phyloP scores from a whole-genome alignment of 2,888 invertebrate species.

The Himalopsyche japonica region DNA sequence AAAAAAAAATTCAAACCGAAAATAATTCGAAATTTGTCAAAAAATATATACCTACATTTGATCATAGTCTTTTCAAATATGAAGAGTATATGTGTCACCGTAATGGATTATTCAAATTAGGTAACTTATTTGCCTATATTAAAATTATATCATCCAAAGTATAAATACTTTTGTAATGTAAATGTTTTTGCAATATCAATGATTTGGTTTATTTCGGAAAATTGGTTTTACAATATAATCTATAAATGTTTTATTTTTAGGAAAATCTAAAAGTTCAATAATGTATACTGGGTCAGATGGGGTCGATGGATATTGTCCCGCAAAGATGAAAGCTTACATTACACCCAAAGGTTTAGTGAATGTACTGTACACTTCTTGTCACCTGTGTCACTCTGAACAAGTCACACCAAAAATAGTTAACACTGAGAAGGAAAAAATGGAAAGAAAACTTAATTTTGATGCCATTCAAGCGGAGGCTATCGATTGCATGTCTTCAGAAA shows the following conservation, averaged over 20 bases:
- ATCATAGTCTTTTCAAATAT: too few relatives aligned
- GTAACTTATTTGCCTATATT: neutral
- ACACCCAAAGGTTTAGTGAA: neutral
- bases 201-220: too few relatives aligned
- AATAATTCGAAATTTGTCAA: too few relatives aligned
- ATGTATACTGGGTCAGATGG: neutral
- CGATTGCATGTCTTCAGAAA: too few relatives aligned
- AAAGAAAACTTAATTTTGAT: neutral
- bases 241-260: too few relatives aligned
- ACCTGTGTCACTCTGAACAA: neutral
- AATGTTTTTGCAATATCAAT: neutral
- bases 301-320: neutral
- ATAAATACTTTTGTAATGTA: neutral
- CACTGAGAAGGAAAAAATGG: neutral
- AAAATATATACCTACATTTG: too few relatives aligned
- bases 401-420: too few relatives aligned
- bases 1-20: too few relatives aligned
- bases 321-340: neutral
- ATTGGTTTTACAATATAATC: too few relatives aligned
- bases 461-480: neutral
- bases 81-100: too few relatives aligned
- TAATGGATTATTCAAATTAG: neutral
- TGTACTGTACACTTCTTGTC: neutral
- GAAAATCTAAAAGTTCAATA: neutral
- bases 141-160: neutral